These are phyloP conservation scores for Mycteria americana DNA, from an alignment of 2,797 vertebrate species.

Conservation along the genomic window DNA sequence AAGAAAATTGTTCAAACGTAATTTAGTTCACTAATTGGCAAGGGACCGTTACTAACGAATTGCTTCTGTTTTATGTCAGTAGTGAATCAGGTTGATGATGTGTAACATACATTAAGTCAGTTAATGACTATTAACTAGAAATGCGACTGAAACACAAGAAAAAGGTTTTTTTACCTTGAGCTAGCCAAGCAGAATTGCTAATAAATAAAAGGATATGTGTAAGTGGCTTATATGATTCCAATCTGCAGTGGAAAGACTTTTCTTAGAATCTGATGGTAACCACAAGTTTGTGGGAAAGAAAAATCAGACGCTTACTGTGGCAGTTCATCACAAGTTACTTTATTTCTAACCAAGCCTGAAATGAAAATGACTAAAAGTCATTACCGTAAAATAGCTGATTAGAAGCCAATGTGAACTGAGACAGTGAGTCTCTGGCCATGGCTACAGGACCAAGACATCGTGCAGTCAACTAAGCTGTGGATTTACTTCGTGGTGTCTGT, in stretches of 20 bases:
- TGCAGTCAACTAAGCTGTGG: background rate
- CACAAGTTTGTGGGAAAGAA: constrained; percentile 39
- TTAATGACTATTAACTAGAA: constrained; percentile 64
- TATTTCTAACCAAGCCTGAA: constrained; percentile 37
- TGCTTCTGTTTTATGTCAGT: constrained; percentile 63
- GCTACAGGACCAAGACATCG: background rate
- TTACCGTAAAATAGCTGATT: constrained; percentile 45
- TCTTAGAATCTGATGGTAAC: constrained; percentile 58
- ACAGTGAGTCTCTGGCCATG: background rate
- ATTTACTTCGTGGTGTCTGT: background rate
- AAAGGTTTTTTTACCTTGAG: constrained; percentile 34
- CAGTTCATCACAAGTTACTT: constrained; percentile 19
- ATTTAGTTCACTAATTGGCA: constrained; percentile 60
- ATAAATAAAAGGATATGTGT: constrained; percentile 46
- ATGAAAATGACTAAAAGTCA: constrained; percentile 41
- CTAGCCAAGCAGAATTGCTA: constrained; percentile 25
- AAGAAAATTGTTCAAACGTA: constrained; percentile 57
- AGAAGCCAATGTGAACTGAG: background rate
- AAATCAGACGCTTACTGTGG: constrained; percentile 30
- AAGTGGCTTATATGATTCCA: constrained; percentile 48
- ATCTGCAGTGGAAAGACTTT: constrained; percentile 60
- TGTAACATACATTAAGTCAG: constrained; percentile 57
- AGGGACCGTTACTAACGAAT: constrained; percentile 59
- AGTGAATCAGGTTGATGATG: constrained; percentile 59
- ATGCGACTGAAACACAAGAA: constrained; percentile 38